A percentile compares a stretch with the other conserved stretches of the same genome.
Evolutionary conservation across 2,113 vertebrate species (phyloP).

Genomic region (Indicator indicator): DNA sequence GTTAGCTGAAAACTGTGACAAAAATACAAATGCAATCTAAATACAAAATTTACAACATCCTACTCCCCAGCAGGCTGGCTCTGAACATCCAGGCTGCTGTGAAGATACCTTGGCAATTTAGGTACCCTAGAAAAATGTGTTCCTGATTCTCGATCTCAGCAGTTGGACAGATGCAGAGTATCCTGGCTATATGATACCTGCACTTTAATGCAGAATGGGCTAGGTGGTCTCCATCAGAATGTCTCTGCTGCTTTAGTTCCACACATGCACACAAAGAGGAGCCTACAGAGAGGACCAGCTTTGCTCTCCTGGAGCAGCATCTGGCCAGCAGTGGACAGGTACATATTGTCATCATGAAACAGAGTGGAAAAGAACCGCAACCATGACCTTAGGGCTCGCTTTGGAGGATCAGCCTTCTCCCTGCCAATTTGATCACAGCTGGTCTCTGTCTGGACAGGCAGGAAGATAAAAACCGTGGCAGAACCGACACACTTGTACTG

Average conservation of each 20-base stretch:
- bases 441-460: not conserved
- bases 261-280: accelerated
- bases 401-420: not conserved
- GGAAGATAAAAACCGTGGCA: not conserved
- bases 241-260: not conserved
- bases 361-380: not conserved
- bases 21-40: not conserved
- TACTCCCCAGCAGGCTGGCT: not conserved
- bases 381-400: not conserved
- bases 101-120: not conserved
- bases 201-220: not conserved
- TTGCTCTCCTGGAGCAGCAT: not conserved
- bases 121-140: not conserved
- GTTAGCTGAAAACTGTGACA: not conserved
- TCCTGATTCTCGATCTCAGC: not conserved
- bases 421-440: not conserved
- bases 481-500: not conserved
- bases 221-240: not conserved
- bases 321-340: not conserved
- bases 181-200: not conserved
- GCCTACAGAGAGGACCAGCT: not conserved
- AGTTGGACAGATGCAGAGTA: not conserved
- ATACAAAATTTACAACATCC: not conserved
- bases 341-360: not conserved
- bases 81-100: not conserved